Conservation (phyloP, 2,888 invertebrate species). For the Beris chalybata region DNA sequence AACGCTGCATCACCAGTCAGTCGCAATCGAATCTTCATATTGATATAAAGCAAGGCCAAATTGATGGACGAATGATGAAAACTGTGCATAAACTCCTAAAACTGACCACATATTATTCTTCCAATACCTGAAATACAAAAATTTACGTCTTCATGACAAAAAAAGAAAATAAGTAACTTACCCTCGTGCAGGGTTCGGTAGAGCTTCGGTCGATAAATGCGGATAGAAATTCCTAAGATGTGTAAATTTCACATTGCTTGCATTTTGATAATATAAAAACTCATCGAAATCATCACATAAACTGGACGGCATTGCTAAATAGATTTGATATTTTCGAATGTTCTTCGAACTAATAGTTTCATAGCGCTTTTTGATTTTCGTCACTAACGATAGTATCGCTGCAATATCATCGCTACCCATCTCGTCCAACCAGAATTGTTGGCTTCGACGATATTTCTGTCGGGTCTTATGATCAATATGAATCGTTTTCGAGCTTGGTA, state of each 20-base stretch:
- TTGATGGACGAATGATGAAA: constrained; percentile 56
- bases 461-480: constrained; percentile 62
- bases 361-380: constrained; percentile 61
- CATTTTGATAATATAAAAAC: constrained; percentile 54
- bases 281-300: constrained; percentile 62
- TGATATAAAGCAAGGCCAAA: constrained; percentile 60
- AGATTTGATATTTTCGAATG: constrained; percentile 64
- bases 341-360: constrained; percentile 59
- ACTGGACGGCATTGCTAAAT: constrained; percentile 72
- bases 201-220: constrained; percentile 74
- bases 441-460: constrained; percentile 65
- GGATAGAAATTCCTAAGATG: constrained; percentile 69
- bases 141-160: background rate
- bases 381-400: constrained; percentile 61
- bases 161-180: constrained; percentile 44
- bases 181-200: constrained; percentile 62
- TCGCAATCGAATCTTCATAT: background rate
- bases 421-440: constrained; percentile 71
- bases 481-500: constrained; percentile 65
- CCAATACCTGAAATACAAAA: constrained; percentile 9
- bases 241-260: constrained; percentile 57
- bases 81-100: constrained; percentile 47
- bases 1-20: too few relatives aligned
- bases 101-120: constrained; percentile 42
- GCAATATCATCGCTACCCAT: constrained; percentile 67